Conservation (phyloP, 1,140 invertebrate species). For the Rhagoletis zephyria region DNA sequence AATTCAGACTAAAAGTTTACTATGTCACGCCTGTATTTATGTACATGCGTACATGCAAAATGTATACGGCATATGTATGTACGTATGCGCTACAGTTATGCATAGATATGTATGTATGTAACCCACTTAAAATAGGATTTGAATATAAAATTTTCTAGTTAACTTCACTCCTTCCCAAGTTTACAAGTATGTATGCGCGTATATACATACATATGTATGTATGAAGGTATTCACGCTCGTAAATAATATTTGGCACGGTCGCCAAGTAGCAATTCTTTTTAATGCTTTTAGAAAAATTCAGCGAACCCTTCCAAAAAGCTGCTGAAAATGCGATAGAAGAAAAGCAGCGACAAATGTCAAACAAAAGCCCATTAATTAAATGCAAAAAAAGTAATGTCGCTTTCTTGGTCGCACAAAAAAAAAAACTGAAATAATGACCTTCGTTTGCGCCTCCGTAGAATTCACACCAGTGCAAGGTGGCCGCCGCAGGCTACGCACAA, state of each 20-base stretch:
- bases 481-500: background rate
- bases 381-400: background rate
- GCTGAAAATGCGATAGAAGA: no score
- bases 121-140: background rate
- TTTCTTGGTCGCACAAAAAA: background rate
- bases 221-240: no score
- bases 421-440: background rate
- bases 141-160: background rate
- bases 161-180: background rate
- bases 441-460: background rate
- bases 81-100: no score
- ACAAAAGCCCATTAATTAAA: background rate
- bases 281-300: no score
- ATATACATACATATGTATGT: no score
- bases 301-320: no score
- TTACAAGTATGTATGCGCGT: no score
- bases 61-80: background rate
- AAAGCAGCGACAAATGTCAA: background rate
- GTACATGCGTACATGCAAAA: background rate
- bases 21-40: background rate
- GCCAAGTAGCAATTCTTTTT: no score
- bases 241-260: no score
- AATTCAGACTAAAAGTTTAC: constrained; percentile 9
- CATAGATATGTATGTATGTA: no score
- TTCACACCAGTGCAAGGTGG: background rate